phyloP scores from a whole-genome alignment of 2,888 invertebrate species.

The Apantesis nais region DNA sequence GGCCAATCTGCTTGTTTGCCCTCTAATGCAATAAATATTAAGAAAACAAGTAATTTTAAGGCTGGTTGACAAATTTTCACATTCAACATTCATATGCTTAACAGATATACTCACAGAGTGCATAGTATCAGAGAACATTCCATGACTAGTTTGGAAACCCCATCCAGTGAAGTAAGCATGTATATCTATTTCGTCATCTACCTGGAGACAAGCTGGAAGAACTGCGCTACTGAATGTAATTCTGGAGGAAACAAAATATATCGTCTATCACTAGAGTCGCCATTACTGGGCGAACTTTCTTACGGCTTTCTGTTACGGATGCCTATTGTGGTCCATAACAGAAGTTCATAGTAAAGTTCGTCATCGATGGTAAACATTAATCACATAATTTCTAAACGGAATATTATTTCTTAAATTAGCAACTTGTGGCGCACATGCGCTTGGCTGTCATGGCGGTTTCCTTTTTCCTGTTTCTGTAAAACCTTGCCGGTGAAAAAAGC shows the following conservation, averaged over 20 bases:
- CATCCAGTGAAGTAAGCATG: constrained; percentile 22
- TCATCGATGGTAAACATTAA: neutral
- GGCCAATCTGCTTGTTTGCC: too few relatives aligned
- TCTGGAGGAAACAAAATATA: constrained; percentile 16
- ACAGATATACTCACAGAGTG: constrained; percentile 25
- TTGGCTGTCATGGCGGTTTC: too few relatives aligned
- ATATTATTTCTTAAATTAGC: too few relatives aligned
- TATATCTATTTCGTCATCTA: neutral
- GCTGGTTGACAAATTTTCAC: too few relatives aligned
- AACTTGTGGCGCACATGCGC: too few relatives aligned
- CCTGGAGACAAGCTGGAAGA: constrained; percentile 30
- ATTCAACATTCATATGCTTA: neutral
- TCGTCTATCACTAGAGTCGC: too few relatives aligned
- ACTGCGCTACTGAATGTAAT: constrained; percentile 22
- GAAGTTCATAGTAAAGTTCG: neutral
- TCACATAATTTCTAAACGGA: too few relatives aligned
- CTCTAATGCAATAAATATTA: too few relatives aligned
- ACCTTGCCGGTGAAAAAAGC: too few relatives aligned
- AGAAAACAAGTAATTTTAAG: too few relatives aligned
- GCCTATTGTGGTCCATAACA: neutral
- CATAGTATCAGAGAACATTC: constrained; percentile 16
- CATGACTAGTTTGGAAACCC: constrained; percentile 2
- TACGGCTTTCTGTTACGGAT: neutral
- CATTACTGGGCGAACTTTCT: neutral
- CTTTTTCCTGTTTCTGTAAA: too few relatives aligned